Percentiles rank a stretch among this genome's conserved stretches.
Evolutionary conservation across 2,113 vertebrate genomes (phyloP).

Genomic region (Macquaria ambigua): DNA sequence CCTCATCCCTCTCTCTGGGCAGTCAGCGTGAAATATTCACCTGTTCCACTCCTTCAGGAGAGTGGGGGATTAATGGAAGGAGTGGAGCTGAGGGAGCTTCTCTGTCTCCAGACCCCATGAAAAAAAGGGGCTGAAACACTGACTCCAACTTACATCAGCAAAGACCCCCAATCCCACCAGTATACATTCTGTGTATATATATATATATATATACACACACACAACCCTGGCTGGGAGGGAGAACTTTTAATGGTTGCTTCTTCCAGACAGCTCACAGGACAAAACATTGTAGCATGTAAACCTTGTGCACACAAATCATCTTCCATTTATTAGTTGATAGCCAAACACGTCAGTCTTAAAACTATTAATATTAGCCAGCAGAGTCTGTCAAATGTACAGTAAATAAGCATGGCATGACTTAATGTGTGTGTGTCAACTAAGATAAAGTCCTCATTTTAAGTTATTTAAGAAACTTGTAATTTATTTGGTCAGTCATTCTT

Average conservation of each 20-base stretch:
- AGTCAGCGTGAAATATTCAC: slow-evolving; percentile 77
- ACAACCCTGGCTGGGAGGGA: slow-evolving; percentile 23
- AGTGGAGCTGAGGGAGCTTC: slow-evolving; percentile 62
- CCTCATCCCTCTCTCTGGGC: slow-evolving; percentile 70
- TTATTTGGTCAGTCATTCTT: no score
- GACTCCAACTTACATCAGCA: slow-evolving; percentile 70
- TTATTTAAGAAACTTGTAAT: no score
- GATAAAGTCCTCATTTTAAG: no score
- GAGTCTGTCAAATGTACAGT: background rate
- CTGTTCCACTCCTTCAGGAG: slow-evolving; percentile 71
- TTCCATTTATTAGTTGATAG: background rate
- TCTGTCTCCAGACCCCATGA: slow-evolving; percentile 46
- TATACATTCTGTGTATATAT: background rate
- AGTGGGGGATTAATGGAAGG: slow-evolving; percentile 69
- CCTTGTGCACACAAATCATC: background rate
- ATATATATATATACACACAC: background rate
- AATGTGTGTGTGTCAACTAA: no score
- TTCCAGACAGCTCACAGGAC: background rate
- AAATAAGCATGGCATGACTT: background rate
- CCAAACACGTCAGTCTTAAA: background rate
- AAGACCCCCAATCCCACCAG: slow-evolving; percentile 24
- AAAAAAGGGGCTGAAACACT: slow-evolving; percentile 65
- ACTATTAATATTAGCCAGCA: background rate
- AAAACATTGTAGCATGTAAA: background rate
- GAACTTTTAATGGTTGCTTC: slow-evolving; percentile 17